Evolutionary conservation across 2,797 vertebrate species (phyloP).

Genomic region (Onychomys arenicola): DNA sequence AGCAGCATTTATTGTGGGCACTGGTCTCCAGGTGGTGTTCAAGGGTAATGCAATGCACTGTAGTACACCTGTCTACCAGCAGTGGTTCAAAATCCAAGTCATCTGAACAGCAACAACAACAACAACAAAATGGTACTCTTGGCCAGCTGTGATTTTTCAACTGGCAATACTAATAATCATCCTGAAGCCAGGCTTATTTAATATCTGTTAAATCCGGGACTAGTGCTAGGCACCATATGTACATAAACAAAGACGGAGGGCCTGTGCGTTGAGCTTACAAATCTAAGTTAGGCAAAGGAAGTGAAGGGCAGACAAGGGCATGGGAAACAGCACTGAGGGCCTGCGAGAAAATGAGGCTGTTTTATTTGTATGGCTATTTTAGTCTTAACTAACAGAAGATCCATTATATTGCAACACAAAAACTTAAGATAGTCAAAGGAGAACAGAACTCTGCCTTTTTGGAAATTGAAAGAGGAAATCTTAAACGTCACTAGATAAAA

Average conservation of each 20-base stretch:
- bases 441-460: not conserved
- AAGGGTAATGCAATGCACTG: not conserved
- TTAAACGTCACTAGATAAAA: not conserved
- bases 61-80: not conserved
- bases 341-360: conserved; percentile 16
- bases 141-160: conserved; percentile 62
- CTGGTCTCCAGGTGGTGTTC: conserved; percentile 56
- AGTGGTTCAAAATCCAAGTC: conserved; percentile 44
- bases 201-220: conserved; percentile 68
- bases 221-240: conserved; percentile 26
- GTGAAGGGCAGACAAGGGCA: conserved; percentile 62
- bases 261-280: conserved; percentile 54
- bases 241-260: conserved; percentile 68
- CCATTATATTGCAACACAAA: conserved; percentile 54
- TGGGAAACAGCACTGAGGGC: conserved; percentile 55
- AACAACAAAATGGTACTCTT: not conserved
- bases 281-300: conserved; percentile 74
- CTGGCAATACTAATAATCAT: conserved; percentile 62
- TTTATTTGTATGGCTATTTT: conserved; percentile 39
- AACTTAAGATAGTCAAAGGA: not conserved
- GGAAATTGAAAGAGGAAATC: conserved; percentile 30
- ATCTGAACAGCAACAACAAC: not conserved
- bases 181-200: conserved; percentile 74
- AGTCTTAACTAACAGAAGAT: conserved; percentile 46
- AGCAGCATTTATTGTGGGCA: not conserved